Evolutionary conservation across 2,113 vertebrate species (phyloP).

Genomic region (Manacus vitellinus): DNA sequence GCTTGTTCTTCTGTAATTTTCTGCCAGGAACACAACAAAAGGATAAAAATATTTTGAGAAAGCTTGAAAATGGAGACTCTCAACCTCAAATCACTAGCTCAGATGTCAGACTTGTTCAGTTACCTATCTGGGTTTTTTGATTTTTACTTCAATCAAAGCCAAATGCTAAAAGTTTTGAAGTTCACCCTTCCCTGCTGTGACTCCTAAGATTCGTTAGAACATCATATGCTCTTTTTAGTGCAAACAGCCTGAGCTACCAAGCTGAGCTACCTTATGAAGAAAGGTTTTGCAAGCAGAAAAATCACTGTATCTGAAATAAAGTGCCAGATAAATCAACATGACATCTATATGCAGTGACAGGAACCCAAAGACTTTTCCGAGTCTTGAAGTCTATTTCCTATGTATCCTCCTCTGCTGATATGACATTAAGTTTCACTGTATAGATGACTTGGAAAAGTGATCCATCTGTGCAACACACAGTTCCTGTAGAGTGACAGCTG

Average conservation of each 20-base stretch:
- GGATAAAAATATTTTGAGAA: not conserved
- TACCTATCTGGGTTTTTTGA: not conserved
- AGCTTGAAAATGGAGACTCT: not conserved
- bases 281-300: not conserved
- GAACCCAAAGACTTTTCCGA: not conserved
- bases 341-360: not conserved
- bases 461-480: not conserved
- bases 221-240: not conserved
- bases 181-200: not conserved
- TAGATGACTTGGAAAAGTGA: not conserved
- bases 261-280: slow-evolving; percentile 7
- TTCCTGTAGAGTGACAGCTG: not conserved
- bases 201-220: not conserved
- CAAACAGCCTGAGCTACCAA: not conserved
- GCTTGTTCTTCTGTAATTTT: not conserved
- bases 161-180: not conserved
- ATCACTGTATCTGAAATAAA: not conserved
- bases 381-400: not conserved
- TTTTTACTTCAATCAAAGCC: slow-evolving; percentile 11
- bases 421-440: not conserved
- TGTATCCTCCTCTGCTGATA: not conserved
- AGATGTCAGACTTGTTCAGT: not conserved
- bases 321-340: not conserved
- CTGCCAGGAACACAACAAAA: not conserved
- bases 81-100: not conserved